Evolutionary conservation across 1,140 invertebrate species (phyloP), one percentile per base, ranked within the genome.

Genomic region (Hycleus phaleratus): DNA sequence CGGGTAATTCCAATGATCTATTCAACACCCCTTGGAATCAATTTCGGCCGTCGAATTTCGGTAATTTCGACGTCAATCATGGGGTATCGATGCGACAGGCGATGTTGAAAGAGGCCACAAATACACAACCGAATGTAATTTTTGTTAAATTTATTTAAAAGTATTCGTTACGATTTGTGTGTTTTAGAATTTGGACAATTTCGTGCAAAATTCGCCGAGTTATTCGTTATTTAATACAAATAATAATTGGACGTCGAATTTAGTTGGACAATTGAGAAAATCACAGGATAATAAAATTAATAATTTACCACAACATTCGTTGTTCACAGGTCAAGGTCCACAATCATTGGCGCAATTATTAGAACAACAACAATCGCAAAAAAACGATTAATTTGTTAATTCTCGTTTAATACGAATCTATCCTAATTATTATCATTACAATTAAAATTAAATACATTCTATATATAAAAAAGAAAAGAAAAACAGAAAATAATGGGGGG

Each of bases 331-430:
- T 1, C 82, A 85, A 2, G 85, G 84, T 5, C 86, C 84, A 10
- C 89, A 87, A 10, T 88, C 88, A 0, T 74, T 92, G 26, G 88
- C 91, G 68, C 79, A 87, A 55, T 80, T 92, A 4, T 72, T 92
- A 43, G 88, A 91, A 68, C 86, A 88, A 66, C 88, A 92, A 73
- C 84, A 85, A 46, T 67, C 61, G 25, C 68, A 71, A 59, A 67
- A 64, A 39, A 51, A 47, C 51, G 56, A 58, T 32, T 32, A 7
- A 32, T 5, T 32, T 32, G 7, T 32, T 5, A 5, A 5, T 32
- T 32, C 32, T 32, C 7, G 7, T 5, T 32, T 32, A 32, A 32
- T 32, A 18, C 18, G 18, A 18, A 18, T 18, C 18, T 18, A 18
- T 18, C 18, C 18, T 32, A 32, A 32, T 32, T 32, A 32, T 32